These are phyloP conservation scores for Botrylloides violaceus DNA, from an alignment of 23 tunicate species.

Conservation along the genomic window DNA sequence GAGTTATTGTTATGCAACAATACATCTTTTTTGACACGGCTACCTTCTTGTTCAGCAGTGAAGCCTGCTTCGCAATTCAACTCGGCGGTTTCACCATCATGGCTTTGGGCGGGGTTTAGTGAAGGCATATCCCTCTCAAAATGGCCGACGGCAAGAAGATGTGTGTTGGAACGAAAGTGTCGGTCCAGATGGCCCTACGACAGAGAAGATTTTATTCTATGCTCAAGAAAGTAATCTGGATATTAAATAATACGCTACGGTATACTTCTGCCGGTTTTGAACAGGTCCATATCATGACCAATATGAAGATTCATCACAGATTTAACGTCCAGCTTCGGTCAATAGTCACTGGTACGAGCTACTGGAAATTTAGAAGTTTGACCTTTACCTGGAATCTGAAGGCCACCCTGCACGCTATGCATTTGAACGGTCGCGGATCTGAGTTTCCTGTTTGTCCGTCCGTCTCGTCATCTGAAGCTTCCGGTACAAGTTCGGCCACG, in stretches of 20 bases:
- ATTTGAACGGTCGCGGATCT: slow-evolving; percentile 78
- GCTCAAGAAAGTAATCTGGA: not conserved
- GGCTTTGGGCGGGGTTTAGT: not conserved
- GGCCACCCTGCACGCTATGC: slow-evolving; percentile 75
- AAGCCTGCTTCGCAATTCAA: not conserved
- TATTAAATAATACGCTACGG: not conserved
- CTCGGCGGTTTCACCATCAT: not conserved
- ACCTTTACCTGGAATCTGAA: slow-evolving; percentile 78
- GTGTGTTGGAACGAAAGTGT: slow-evolving; percentile 77
- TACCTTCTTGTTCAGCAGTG: not conserved
- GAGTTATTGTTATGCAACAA: not conserved
- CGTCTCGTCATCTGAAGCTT: slow-evolving; percentile 8
- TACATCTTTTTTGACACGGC: not conserved
- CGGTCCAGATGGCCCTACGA: slow-evolving; percentile 86
- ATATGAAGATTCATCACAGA: too few relatives aligned
- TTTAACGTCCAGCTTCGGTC: too few relatives aligned
- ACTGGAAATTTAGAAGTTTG: not conserved
- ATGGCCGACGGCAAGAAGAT: slow-evolving; percentile 72
- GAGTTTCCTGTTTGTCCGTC: slow-evolving; percentile 1
- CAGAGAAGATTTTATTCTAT: not conserved
- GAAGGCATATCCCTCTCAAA: slow-evolving; percentile 34
- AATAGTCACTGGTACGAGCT: not conserved
- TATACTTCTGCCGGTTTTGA: too few relatives aligned
- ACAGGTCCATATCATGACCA: too few relatives aligned
- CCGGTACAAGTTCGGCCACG: slow-evolving; percentile 3